These are phyloP conservation scores for Arrhopalites spinosus DNA, from an alignment of 2,888 invertebrate genomes.

Conservation along the genomic window DNA sequence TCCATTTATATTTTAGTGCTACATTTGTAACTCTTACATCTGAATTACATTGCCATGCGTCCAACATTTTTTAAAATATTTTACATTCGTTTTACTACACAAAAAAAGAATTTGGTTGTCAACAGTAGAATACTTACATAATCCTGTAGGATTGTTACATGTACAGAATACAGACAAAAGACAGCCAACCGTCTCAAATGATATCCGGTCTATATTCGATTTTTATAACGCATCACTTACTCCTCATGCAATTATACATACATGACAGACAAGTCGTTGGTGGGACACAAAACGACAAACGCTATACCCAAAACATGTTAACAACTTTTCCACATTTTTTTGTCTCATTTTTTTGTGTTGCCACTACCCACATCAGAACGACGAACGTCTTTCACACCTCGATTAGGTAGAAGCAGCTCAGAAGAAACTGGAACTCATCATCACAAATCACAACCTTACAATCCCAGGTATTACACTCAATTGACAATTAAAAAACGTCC, in stretches of 20 bases:
- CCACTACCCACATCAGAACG: too few relatives aligned
- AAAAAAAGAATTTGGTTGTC: background rate
- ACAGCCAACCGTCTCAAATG: background rate
- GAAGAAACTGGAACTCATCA: conserved; percentile 6
- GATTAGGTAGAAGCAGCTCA: conserved; percentile 24
- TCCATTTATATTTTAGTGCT: too few relatives aligned
- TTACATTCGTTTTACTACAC: background rate
- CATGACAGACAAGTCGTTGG: too few relatives aligned
- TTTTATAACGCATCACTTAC: background rate
- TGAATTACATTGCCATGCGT: background rate
- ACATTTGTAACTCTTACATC: too few relatives aligned
- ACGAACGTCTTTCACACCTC: conserved; percentile 29
- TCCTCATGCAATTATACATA: too few relatives aligned
- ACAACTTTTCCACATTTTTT: too few relatives aligned
- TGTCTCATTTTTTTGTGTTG: too few relatives aligned
- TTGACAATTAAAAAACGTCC: too few relatives aligned
- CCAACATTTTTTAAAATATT: too few relatives aligned
- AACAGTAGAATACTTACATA: too few relatives aligned
- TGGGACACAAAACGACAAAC: too few relatives aligned
- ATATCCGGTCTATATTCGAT: conserved; percentile 6
- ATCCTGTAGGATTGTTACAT: too few relatives aligned
- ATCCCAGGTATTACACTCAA: conserved; percentile 25
- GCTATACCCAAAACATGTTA: background rate
- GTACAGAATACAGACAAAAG: background rate
- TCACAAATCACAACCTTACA: conserved; percentile 22